phyloP scores from a whole-genome alignment of 2,888 invertebrate species.

The Dendrolimus houi region DNA sequence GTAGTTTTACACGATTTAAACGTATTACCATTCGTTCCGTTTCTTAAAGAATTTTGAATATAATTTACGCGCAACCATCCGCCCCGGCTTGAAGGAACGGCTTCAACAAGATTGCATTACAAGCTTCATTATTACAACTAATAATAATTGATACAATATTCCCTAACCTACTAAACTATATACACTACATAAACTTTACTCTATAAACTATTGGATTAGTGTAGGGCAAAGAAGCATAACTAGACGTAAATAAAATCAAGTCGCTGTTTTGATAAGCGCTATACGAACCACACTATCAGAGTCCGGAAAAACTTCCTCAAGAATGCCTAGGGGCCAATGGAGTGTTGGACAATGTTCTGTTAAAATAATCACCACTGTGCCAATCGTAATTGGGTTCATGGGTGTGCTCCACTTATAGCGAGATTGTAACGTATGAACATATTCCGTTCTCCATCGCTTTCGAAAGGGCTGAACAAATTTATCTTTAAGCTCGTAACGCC shows the following conservation, averaged over 20 bases:
- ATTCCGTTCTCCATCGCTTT: slow-evolving; percentile 5
- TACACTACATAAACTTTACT: no score
- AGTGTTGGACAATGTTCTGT: slow-evolving; percentile 7
- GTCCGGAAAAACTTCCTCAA: slow-evolving; percentile 7
- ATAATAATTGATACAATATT: no score
- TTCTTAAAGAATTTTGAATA: no score
- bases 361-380: slow-evolving; percentile 7
- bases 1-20: no score
- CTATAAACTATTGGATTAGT: no score
- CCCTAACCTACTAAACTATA: no score
- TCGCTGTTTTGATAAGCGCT: slow-evolving; percentile 4
- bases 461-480: slow-evolving; percentile 10
- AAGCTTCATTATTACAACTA: no score
- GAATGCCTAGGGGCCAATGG: slow-evolving; percentile 8
- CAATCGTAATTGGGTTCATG: slow-evolving; percentile 2
- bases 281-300: slow-evolving; percentile 5
- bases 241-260: slow-evolving; percentile 5
- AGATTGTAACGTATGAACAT: slow-evolving; percentile 2
- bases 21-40: no score
- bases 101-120: no score
- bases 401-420: slow-evolving; percentile 8
- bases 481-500: slow-evolving; percentile 5
- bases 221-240: no score
- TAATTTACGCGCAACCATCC: no score
- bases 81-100: no score